Evolutionary conservation across 2,888 invertebrate species (phyloP).

Genomic region (Ichneumoninae sp.): DNA sequence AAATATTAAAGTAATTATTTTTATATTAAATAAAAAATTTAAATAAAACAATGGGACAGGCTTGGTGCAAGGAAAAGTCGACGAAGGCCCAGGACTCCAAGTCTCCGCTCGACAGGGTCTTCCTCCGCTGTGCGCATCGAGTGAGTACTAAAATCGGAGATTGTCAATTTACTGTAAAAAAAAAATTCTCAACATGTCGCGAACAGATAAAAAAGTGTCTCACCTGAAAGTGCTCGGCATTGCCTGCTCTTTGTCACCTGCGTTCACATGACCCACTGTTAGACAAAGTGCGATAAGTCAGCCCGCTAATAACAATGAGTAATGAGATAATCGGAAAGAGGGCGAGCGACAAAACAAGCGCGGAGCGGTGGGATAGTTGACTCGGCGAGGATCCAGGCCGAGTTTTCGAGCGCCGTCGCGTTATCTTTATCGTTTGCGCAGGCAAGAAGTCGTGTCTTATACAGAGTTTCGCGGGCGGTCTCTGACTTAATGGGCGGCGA

Average conservation of each 20-base stretch:
- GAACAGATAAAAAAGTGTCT: not conserved
- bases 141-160: slow-evolving; percentile 72
- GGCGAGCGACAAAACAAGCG: slow-evolving; percentile 26
- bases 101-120: slow-evolving; percentile 83
- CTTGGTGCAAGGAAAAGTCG: slow-evolving; percentile 83
- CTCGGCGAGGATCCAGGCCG: slow-evolving; percentile 44
- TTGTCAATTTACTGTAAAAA: not conserved
- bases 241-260: not conserved
- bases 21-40: slow-evolving; percentile 35
- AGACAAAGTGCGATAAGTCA: slow-evolving; percentile 49
- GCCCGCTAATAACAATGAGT: slow-evolving; percentile 43
- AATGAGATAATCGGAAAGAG: slow-evolving; percentile 49
- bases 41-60: slow-evolving; percentile 81
- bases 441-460: slow-evolving; percentile 31
- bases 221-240: not conserved
- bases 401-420: slow-evolving; percentile 63
- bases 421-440: slow-evolving; percentile 71
- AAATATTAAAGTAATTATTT: too few relatives aligned
- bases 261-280: slow-evolving; percentile 32
- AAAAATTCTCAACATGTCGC: not conserved
- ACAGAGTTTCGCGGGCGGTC: slow-evolving; percentile 36
- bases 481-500: slow-evolving; percentile 56
- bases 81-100: slow-evolving; percentile 83
- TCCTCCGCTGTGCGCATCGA: slow-evolving; percentile 82
- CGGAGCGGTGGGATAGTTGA: slow-evolving; percentile 8